phyloP scores from a whole-genome alignment of 2,113 vertebrate species.

The Muntiacus reevesi region DNA sequence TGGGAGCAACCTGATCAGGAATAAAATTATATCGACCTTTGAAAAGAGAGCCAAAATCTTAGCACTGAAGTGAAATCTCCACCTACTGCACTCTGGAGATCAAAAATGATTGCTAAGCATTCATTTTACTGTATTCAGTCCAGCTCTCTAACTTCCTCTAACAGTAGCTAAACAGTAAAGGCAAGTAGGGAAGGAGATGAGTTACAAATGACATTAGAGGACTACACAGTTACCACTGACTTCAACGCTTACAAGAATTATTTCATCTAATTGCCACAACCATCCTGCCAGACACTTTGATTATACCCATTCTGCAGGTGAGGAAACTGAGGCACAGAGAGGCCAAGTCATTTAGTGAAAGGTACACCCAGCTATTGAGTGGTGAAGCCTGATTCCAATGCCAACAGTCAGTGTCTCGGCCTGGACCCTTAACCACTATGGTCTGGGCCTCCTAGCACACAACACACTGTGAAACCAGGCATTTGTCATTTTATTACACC shows the following conservation, averaged over 20 bases:
- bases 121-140: not conserved
- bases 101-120: not conserved
- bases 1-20: not conserved
- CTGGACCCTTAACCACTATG: not conserved
- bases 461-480: not conserved
- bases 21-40: constrained; percentile 2
- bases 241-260: not conserved
- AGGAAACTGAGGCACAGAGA: not conserved
- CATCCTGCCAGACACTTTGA: not conserved
- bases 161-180: not conserved
- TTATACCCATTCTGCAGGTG: not conserved
- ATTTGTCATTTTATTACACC: not conserved
- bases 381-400: not conserved
- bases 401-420: not conserved
- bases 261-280: not conserved
- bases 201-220: not conserved
- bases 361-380: too few relatives aligned
- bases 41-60: not conserved
- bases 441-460: not conserved
- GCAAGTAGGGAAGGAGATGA: not conserved
- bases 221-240: not conserved
- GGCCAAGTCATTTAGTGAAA: not conserved
- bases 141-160: not conserved
- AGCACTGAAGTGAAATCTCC: not conserved
- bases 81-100: not conserved